Evolutionary conservation across 2,888 invertebrate species (phyloP).

Genomic region (Drosophila villosipedis): DNA sequence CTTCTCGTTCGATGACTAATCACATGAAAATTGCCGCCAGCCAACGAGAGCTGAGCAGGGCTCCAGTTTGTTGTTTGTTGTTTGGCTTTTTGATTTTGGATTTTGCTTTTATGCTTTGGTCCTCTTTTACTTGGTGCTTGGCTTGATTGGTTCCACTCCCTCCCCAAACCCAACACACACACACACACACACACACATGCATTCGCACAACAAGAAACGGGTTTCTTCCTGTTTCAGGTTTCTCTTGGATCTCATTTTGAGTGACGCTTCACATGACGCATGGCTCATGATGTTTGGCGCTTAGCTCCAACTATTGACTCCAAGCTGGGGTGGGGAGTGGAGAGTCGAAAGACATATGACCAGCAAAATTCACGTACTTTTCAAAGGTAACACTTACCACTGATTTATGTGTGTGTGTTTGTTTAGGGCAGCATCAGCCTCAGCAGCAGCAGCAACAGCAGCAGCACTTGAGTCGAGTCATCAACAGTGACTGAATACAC

Average conservation of each 20-base stretch:
- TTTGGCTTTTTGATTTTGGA: slow-evolving; percentile 51
- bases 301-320: slow-evolving; percentile 36
- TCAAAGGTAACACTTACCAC: slow-evolving; percentile 39
- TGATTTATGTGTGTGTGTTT: slow-evolving; percentile 30
- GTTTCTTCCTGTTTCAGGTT: slow-evolving; percentile 72
- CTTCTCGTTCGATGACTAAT: slow-evolving; percentile 70
- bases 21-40: slow-evolving; percentile 74
- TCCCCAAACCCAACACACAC: slow-evolving; percentile 27
- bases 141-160: slow-evolving; percentile 75
- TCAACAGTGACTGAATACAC: slow-evolving; percentile 25
- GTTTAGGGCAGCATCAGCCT: slow-evolving; percentile 2
- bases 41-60: slow-evolving; percentile 34
- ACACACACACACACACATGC: slow-evolving; percentile 16
- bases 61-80: slow-evolving; percentile 43
- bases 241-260: slow-evolving; percentile 51
- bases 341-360: slow-evolving; percentile 22
- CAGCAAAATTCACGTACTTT: slow-evolving; percentile 31
- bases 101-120: slow-evolving; percentile 59
- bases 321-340: slow-evolving; percentile 3
- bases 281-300: slow-evolving; percentile 59
- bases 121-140: slow-evolving; percentile 63
- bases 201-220: slow-evolving; percentile 51
- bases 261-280: slow-evolving; percentile 69
- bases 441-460: background rate
- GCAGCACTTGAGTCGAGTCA: background rate